Evolutionary conservation across 2,113 vertebrate genomes (phyloP).

Genomic region (Blennius ocellaris): DNA sequence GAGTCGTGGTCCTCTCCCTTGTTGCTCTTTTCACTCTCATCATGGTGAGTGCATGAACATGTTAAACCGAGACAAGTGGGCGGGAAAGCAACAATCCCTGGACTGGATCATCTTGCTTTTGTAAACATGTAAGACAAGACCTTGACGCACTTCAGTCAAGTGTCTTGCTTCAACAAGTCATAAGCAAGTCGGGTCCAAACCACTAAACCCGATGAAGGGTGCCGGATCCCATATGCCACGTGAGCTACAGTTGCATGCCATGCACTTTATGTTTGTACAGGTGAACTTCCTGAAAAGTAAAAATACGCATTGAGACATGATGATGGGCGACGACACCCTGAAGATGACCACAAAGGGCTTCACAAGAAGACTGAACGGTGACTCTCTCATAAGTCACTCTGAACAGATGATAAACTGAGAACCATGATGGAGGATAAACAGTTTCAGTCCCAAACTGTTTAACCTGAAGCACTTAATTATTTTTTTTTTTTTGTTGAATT

Average conservation of each 20-base stretch:
- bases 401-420: no score
- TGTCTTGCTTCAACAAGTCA: no score
- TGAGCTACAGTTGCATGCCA: background rate
- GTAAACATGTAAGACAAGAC: background rate
- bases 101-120: constrained; percentile 15
- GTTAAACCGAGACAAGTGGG: background rate
- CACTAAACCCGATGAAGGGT: background rate
- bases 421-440: no score
- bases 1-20: background rate
- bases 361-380: constrained; percentile 1
- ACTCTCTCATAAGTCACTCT: no score
- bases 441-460: no score
- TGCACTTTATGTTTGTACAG: background rate
- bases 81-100: constrained; percentile 11
- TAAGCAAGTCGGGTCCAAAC: background rate
- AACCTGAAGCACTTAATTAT: no score
- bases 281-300: background rate
- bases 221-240: background rate
- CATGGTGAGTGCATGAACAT: background rate
- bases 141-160: no score
- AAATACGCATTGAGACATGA: background rate
- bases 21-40: background rate
- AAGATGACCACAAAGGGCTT: background rate
- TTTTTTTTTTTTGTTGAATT: no score
- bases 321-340: background rate